Base-by-base conservation (phyloP, 30 jellyfish, hydroid and myxozoan genomes). In the Aurelia aurita complex sp. Pacific region DNA sequence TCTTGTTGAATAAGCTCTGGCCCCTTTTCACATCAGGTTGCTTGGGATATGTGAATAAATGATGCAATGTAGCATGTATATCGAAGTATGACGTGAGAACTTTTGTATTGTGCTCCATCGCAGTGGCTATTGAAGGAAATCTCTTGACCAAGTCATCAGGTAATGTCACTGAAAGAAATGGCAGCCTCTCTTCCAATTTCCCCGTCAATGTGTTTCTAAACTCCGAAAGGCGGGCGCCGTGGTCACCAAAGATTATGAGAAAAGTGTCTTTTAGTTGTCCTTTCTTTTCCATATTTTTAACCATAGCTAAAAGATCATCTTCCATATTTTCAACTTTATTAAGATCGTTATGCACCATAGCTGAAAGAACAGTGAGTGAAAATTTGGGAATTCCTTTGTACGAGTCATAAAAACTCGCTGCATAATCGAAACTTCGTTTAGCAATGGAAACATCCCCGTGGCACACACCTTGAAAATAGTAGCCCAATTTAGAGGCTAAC, bases 171-270 rank as follows among this genome's bases (percentile, higher is more conserved):
- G 96, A 85, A 59, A 91, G 60, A 69, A 85, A 91, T 1, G 98
- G 98, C 73, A 91, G 79, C 71, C 98, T 85, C 67, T 91, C 97
- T 79, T 91, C 97, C 83, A 91, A 61, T 51, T 91, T 91, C 16
- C 97, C 97, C 10, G 83, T 84, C 73, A 91, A 35, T 16, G 97
- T 77, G 33, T 87, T 89, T 52, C 97, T 76, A 64, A 91, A 91
- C 18, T 83, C 97, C 10, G 85, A 76, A 9, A 80, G 66, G 51
- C 97, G 77, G 9, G 85, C 88, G 4, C 97, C 97, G 73, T 91
- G 97, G 73, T 91, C 97, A 0, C 97, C 97, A 67, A 91, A 84
- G 10, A 91, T 59, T 11, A 91, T 71, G 32, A 91, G 38, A 3
- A 80, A 71, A 54, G 97, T 82, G 74, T 82, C 77, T 33, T 89